phyloP scores from a whole-genome alignment of 2,113 vertebrate species.

The Montifringilla adamsi region DNA sequence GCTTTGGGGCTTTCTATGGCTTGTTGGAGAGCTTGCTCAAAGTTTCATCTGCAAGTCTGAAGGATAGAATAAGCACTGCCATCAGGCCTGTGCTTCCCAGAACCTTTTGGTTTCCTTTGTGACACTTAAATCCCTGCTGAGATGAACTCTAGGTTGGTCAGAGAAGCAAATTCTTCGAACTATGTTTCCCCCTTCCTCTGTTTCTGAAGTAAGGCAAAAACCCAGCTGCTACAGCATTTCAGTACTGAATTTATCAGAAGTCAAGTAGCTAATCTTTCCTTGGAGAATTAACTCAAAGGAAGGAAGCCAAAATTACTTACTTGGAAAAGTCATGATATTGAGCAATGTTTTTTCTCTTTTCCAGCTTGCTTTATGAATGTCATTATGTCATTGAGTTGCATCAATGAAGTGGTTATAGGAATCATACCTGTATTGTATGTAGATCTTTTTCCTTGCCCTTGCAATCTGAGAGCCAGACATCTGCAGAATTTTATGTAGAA shows the following conservation, averaged over 20 bases:
- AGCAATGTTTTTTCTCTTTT: background rate
- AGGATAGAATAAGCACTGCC: background rate
- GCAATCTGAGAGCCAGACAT: background rate
- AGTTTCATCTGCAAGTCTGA: background rate
- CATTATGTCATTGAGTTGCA: background rate
- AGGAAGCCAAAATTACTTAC: background rate
- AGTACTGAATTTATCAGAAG: background rate
- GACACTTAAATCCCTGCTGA: constrained; percentile 28
- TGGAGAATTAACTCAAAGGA: background rate
- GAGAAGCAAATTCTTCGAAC: background rate
- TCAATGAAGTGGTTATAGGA: background rate
- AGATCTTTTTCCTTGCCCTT: background rate
- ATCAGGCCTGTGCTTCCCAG: constrained; percentile 17
- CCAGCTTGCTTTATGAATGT: background rate
- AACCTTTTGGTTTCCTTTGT: constrained; percentile 19
- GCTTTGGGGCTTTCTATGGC: background rate
- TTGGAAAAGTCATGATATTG: background rate
- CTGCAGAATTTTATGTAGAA: background rate
- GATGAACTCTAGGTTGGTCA: background rate
- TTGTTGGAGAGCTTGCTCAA: background rate
- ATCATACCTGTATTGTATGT: background rate
- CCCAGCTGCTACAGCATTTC: background rate
- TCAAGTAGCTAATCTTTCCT: background rate
- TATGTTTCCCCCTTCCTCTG: background rate
- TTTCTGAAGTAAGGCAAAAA: background rate